Base-by-base conservation (phyloP, 2,113 vertebrate genomes). In the Periophthalmodon schlosseri region DNA sequence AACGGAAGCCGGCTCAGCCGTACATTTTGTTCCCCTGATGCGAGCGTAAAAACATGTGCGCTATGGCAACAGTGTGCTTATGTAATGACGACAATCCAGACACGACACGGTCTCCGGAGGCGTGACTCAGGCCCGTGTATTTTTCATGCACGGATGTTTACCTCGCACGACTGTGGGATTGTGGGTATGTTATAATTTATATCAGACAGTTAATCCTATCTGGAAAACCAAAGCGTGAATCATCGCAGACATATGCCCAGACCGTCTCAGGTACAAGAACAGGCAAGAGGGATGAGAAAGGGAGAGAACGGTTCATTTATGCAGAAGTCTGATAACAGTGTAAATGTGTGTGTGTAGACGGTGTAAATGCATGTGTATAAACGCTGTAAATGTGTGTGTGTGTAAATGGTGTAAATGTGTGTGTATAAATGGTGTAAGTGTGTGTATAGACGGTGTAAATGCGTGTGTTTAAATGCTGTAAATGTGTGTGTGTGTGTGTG, bases 11-110 rank as follows among this genome's bases (percentile, higher is more conserved):
- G 68, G 54, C 58, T 82, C 73, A 84, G 52, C 69, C 80, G 90
- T 90, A 92, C 90, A 89, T 89, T 89, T 74, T 91, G 88, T 92
- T 90, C 91, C 84, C 84, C 60, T 78, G 64, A 69, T 76, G 44
- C 69, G 82, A 87, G 79, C 57, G 78, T 23, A 78, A 70, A 67
- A 73, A 83, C 78, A 84, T 33, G 70, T 14, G 81, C 74, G 76
- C 73, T 88, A 87, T 86, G 81, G 86, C 77, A 66, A 72, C 68
- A 69, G 50, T 75, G 47, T 18, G 21, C 76, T 85, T 89, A 72
- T 23, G 47, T 83, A 83, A 86, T 70, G 57, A 24, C 15, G 57
- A 50, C 12, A 4, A 46, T 70, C 50, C 46, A 23, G 65, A 56
- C 74, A 54, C 69, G 61, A 69, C 77, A 50, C 72, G 21, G 50